Percentiles rank a stretch among this genome's conserved stretches.
phyloP scores from a whole-genome alignment of 1,140 invertebrate genomes.

The Pseudomyrmex pallidus region DNA sequence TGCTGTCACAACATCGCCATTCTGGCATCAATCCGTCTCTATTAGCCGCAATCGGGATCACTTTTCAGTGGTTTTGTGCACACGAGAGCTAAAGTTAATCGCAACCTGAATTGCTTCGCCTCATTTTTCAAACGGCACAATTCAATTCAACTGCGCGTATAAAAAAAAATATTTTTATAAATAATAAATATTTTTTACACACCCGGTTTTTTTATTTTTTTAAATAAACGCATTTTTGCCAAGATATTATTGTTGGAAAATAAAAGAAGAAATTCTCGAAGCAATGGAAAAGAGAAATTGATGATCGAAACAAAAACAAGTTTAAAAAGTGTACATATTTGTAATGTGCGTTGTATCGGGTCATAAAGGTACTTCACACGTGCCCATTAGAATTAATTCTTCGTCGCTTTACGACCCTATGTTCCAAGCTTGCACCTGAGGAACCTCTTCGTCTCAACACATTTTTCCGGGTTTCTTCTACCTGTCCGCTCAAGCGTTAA shows the following conservation, averaged over 20 bases:
- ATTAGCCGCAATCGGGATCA: constrained; percentile 73
- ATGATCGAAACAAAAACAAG: constrained; percentile 34
- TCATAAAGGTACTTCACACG: constrained; percentile 56
- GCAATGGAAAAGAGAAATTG: not conserved
- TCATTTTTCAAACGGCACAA: not conserved
- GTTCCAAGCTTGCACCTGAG: constrained; percentile 72
- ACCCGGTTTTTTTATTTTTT: too few relatives aligned
- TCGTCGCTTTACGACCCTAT: constrained; percentile 61
- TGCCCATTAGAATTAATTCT: constrained; percentile 71
- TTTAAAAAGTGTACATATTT: constrained; percentile 61
- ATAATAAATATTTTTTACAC: too few relatives aligned
- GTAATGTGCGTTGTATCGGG: not conserved
- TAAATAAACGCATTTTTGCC: not conserved
- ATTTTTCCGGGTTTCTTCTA: constrained; percentile 63
- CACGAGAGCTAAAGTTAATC: constrained; percentile 29
- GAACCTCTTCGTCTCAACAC: constrained; percentile 26
- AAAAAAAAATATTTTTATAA: too few relatives aligned
- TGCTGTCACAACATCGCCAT: constrained; percentile 77
- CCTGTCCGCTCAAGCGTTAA: constrained; percentile 68
- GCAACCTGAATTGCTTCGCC: constrained; percentile 2
- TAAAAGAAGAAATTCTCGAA: not conserved
- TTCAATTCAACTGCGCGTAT: too few relatives aligned
- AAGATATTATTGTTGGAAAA: not conserved
- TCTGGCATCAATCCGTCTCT: constrained; percentile 74
- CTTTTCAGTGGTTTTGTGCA: constrained; percentile 21